These are phyloP conservation scores for Otolemur garnettii DNA, from an alignment of 2,113 vertebrate species.

Conservation along the genomic window DNA sequence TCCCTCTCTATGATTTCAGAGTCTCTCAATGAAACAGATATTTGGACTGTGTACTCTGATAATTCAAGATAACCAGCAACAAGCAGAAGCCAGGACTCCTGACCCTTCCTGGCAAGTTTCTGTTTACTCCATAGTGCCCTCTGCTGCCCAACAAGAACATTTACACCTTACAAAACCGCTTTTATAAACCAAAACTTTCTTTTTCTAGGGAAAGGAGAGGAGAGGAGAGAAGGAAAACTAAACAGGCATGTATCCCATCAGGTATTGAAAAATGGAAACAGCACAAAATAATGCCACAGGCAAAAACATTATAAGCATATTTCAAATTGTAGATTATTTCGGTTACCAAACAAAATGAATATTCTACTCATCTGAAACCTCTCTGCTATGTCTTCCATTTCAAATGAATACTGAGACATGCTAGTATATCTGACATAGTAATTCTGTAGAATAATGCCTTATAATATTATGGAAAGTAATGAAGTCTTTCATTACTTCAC, in stretches of 20 bases:
- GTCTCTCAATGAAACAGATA: background rate
- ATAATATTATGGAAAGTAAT: background rate
- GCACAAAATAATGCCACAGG: background rate
- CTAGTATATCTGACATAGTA: background rate
- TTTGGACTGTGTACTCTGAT: background rate
- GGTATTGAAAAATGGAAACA: slow-evolving; percentile 23
- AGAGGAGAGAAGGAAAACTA: slow-evolving; percentile 29
- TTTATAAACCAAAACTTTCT: background rate
- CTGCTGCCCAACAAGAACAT: slow-evolving; percentile 49
- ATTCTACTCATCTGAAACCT: slow-evolving; percentile 12
- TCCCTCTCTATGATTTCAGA: background rate
- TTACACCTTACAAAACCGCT: background rate
- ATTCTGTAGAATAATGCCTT: background rate
- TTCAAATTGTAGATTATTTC: slow-evolving; percentile 19
- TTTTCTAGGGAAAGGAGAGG: background rate
- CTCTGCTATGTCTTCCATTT: background rate
- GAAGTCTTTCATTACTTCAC: background rate
- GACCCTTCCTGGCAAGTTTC: background rate
- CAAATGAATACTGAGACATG: slow-evolving; percentile 7
- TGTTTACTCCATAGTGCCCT: slow-evolving; percentile 67
- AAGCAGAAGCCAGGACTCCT: background rate
- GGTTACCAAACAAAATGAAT: slow-evolving; percentile 43
- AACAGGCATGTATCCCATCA: background rate
- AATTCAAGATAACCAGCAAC: background rate
- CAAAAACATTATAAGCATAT: slow-evolving; percentile 10